Evolutionary conservation across 2,888 invertebrate species (phyloP), one percentile per base, ranked within the genome.

Genomic region (Lagria hirta): DNA sequence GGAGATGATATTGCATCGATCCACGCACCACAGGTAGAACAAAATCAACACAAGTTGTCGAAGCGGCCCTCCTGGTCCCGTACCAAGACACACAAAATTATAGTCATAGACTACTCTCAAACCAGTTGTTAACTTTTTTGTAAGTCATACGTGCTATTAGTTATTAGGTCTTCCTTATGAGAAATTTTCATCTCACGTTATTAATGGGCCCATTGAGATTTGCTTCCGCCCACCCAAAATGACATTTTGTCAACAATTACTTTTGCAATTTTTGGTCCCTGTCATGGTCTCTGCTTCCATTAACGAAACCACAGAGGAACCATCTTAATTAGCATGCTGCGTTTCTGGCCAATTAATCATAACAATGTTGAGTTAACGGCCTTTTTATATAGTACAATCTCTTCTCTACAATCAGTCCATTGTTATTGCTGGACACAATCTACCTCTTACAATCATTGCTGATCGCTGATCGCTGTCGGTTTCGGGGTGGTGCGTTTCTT

Each of bases 1-100:
- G 57, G 54, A 61, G 61, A 65, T 63, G 65, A 65, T 66, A 66
- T 64, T 66, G 64, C 64, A 56, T 60, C 58, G 62, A 64, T 66
- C 62, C 65, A 62, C 62, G 64, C 65, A 64, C 65, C 58, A 60
- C 63, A 60, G 63, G 64, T 63, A 62, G 48, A 50, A 47, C 48
- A 45, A 51, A 49, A 45, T 49, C 55, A 51, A 51, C 49, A 50
- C 54, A 43, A n/a, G n/a, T n/a, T n/a, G n/a, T n/a, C n/a, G n/a
- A n/a, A n/a, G n/a, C n/a, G n/a, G n/a, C 40, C 43, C 41, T 51
- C 52, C 52, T 46, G 44, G 43, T 52, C 48, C 55, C 34, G 34
- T 23, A 18, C 29, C 37, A 45, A 37, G 26, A 32, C 23, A 21
- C n/a, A 43, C 17, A 29, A 38, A 33, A 45, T 45, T 45, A 64